Conservation (phyloP, 2,113 vertebrate genomes). For the Equus quagga region DNA sequence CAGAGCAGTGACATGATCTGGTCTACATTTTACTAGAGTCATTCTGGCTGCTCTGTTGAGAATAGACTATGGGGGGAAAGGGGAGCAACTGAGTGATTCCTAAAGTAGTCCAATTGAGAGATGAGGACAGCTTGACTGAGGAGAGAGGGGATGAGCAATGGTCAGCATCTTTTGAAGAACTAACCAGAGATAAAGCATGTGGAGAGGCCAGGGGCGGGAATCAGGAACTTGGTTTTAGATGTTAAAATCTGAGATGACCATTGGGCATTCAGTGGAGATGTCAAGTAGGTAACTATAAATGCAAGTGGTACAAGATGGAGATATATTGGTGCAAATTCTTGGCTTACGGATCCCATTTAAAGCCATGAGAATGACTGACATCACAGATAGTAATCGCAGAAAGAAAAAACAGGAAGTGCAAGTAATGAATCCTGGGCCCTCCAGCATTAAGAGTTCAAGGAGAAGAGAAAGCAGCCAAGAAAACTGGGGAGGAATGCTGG, state of each 20-base stretch:
- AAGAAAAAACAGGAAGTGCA: background rate
- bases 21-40: background rate
- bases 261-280: background rate
- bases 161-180: background rate
- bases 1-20: background rate
- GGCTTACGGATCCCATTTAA: background rate
- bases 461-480: background rate
- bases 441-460: background rate
- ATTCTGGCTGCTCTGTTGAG: conserved; percentile 16
- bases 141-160: background rate
- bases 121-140: background rate
- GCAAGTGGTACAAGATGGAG: background rate
- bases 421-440: background rate
- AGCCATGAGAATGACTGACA: background rate
- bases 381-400: background rate
- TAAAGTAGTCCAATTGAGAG: background rate
- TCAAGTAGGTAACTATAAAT: background rate
- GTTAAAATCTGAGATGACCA: background rate
- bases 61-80: background rate
- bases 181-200: background rate
- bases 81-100: background rate
- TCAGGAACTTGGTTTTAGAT: background rate
- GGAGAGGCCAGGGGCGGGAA: background rate
- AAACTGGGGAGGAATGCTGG: background rate
- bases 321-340: background rate